These are phyloP conservation scores for Dermochelys coriacea DNA, from an alignment of 2,797 vertebrate species.

Conservation along the genomic window DNA sequence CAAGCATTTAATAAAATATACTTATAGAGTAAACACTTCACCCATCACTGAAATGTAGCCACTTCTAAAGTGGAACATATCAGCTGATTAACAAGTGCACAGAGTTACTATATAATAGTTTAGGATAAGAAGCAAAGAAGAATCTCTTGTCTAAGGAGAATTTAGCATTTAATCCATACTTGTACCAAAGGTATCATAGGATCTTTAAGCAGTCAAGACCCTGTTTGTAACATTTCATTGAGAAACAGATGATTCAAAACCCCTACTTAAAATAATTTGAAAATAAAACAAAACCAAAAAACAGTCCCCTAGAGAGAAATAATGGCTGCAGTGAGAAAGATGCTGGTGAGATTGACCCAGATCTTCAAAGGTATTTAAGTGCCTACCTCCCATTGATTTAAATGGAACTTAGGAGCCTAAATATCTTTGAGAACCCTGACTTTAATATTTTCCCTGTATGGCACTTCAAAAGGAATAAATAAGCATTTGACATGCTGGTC, in stretches of 20 bases:
- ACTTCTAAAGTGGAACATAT: not conserved
- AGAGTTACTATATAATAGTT: not conserved
- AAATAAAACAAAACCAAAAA: not conserved
- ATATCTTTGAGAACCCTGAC: not conserved
- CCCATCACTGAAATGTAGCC: not conserved
- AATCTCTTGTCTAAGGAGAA: not conserved
- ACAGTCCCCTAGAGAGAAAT: not conserved
- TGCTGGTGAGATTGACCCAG: not conserved
- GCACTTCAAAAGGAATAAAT: constrained; percentile 33
- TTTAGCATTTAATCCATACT: not conserved
- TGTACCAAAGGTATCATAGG: not conserved
- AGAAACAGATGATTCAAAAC: not conserved
- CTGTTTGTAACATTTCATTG: not conserved
- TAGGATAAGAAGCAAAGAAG: rapidly evolving
- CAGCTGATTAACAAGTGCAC: not conserved
- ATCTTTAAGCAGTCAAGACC: not conserved
- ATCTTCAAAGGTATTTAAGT: not conserved
- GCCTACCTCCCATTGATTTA: not conserved
- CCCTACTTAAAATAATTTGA: not conserved
- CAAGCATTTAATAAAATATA: not conserved
- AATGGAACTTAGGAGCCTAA: not conserved
- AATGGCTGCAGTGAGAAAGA: not conserved
- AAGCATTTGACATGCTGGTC: constrained; percentile 1
- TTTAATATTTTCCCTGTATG: constrained; percentile 8
- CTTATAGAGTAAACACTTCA: not conserved